Conservation (phyloP, 1,140 invertebrate genomes). For the Chymomyza costata region DNA sequence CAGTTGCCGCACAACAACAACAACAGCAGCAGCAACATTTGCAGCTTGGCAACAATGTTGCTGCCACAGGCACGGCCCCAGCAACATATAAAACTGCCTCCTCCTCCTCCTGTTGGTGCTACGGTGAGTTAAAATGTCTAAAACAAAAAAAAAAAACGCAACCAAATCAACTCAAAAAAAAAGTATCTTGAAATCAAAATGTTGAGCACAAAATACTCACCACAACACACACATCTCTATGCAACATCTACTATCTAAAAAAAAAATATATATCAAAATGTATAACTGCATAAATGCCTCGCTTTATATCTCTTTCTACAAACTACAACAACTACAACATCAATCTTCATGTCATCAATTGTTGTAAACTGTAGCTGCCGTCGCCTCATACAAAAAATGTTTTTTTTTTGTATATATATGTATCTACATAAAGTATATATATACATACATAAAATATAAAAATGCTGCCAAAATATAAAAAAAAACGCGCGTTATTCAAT, state of each 20-base stretch:
- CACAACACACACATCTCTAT: conserved; percentile 9
- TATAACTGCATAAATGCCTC: not conserved
- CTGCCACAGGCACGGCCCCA: conserved; percentile 25
- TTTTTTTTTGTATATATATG: too few species aligned
- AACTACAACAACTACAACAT: conserved; percentile 38
- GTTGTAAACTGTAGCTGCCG: conserved; percentile 22
- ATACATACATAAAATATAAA: too few species aligned
- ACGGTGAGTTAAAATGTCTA: conserved; percentile 65
- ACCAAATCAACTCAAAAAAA: conserved; percentile 44
- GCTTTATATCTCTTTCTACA: conserved; percentile 21
- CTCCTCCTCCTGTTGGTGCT: conserved; percentile 74
- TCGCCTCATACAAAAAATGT: too few species aligned
- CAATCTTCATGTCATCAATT: conserved; percentile 48
- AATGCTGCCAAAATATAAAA: too few species aligned
- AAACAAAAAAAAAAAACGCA: conserved; percentile 47
- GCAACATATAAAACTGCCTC: conserved; percentile 27
- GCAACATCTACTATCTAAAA: not conserved
- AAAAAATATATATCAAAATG: too few species aligned
- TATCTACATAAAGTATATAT: not conserved
- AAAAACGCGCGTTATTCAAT: too few species aligned
- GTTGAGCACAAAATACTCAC: conserved; percentile 64
- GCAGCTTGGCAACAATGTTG: conserved; percentile 9
- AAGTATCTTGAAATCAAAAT: conserved; percentile 20
- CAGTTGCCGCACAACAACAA: conserved; percentile 13
- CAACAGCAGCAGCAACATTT: conserved; percentile 16